Evolutionary conservation across 2,113 vertebrate genomes (phyloP).

Genomic region (Mugil cephalus): DNA sequence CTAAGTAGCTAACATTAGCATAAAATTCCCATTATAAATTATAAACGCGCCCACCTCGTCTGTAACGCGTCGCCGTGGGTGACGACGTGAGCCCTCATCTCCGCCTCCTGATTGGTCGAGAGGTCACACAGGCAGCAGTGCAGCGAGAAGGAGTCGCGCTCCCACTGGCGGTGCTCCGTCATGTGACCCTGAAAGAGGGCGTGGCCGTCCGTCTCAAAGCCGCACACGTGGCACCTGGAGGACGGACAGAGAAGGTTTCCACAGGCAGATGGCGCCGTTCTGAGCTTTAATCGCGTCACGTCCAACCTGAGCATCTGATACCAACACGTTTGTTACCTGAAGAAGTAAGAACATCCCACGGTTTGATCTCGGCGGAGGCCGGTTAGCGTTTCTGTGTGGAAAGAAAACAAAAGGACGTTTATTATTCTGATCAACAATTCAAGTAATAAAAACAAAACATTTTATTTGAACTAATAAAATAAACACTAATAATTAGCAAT

Average conservation of each 20-base stretch:
- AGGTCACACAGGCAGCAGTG: conserved; percentile 77
- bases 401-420: neutral
- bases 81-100: conserved; percentile 73
- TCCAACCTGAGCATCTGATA: neutral
- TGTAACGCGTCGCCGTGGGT: conserved; percentile 48
- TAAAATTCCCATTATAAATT: too few species aligned
- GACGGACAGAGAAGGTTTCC: neutral
- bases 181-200: conserved; percentile 78
- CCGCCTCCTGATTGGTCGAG: conserved; percentile 78
- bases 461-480: too few species aligned
- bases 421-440: neutral
- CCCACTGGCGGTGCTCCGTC: conserved; percentile 78
- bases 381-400: conserved; percentile 44
- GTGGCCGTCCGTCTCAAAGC: conserved; percentile 73
- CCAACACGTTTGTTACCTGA: conserved; percentile 65
- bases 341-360: conserved; percentile 63
- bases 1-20: too few species aligned
- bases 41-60: conserved; percentile 41
- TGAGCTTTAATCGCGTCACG: neutral
- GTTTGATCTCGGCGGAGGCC: conserved; percentile 46
- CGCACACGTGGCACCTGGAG: conserved; percentile 78
- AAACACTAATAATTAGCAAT: too few species aligned
- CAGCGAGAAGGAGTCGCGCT: conserved; percentile 73
- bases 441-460: neutral
- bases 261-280: too few species aligned